A percentile compares a stretch with the other conserved stretches of the same genome.
phyloP scores from a whole-genome alignment of 2,797 vertebrate genomes.

The Anabas testudineus region DNA sequence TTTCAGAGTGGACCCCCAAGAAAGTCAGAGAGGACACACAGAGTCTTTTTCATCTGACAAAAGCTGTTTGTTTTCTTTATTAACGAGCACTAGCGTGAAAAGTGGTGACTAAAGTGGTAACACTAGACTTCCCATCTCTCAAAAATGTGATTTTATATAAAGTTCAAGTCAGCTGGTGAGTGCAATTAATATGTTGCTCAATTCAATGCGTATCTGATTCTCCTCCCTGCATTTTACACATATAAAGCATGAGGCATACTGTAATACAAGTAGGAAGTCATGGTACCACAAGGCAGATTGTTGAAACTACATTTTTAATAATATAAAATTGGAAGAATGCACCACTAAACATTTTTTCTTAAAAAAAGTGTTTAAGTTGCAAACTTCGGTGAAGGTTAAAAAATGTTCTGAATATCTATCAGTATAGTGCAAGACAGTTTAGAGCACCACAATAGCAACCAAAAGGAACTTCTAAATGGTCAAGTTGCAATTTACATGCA shows the following conservation, averaged over 20 bases:
- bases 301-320: not conserved
- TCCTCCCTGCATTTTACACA: not conserved
- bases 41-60: conserved; percentile 43
- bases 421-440: not conserved
- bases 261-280: not conserved
- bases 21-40: conserved; percentile 26
- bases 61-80: not conserved
- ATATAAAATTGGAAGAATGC: too few relatives aligned
- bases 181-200: not conserved
- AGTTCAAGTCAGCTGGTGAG: conserved; percentile 6
- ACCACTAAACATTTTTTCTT: too few relatives aligned
- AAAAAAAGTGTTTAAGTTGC: too few relatives aligned
- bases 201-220: not conserved
- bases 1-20: conserved; percentile 52
- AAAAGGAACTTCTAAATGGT: not conserved
- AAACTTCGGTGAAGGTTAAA: too few relatives aligned
- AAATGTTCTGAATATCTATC: not conserved
- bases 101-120: not conserved
- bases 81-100: not conserved
- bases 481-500: too few relatives aligned
- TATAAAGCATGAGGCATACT: not conserved
- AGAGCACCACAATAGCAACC: not conserved
- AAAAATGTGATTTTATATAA: not conserved
- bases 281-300: not conserved
- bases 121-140: not conserved